Percentiles rank a stretch among this genome's conserved stretches.
phyloP scores from a whole-genome alignment of 2,888 invertebrate species.

The Bruchidius siliquastri region DNA sequence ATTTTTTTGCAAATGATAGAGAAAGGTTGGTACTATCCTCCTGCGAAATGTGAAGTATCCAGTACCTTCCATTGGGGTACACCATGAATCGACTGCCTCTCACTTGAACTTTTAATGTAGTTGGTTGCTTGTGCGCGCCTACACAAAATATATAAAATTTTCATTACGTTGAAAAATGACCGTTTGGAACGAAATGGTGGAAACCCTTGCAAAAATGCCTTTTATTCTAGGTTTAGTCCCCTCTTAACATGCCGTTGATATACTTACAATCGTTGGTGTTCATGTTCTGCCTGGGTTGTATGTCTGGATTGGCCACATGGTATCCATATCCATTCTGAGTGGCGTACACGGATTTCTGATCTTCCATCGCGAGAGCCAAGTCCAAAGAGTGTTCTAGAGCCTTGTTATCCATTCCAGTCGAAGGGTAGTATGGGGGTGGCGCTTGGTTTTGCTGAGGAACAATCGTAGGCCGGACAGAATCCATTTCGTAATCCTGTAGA shows the following conservation, averaged over 20 bases:
- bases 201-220: too few relatives aligned
- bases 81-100: too few relatives aligned
- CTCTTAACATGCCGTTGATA: too few relatives aligned
- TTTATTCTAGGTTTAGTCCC: background rate
- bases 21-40: too few relatives aligned
- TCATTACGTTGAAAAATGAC: too few relatives aligned
- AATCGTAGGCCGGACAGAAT: constrained; percentile 78
- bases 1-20: too few relatives aligned
- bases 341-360: constrained; percentile 81
- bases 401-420: constrained; percentile 84
- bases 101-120: too few relatives aligned
- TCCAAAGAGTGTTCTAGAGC: constrained; percentile 87
- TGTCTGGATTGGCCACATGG: constrained; percentile 67
- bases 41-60: too few relatives aligned
- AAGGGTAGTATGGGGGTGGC: constrained; percentile 87
- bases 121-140: too few relatives aligned
- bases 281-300: constrained; percentile 64
- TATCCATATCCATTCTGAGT: constrained; percentile 83
- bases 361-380: constrained; percentile 75
- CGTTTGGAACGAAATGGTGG: too few relatives aligned
- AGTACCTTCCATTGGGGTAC: too few relatives aligned
- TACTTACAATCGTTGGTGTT: constrained; percentile 78
- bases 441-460: constrained; percentile 83
- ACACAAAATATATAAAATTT: too few relatives aligned
- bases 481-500: constrained; percentile 79